phyloP scores from a whole-genome alignment of 2,797 vertebrate genomes.

The Acipenser ruthenus region DNA sequence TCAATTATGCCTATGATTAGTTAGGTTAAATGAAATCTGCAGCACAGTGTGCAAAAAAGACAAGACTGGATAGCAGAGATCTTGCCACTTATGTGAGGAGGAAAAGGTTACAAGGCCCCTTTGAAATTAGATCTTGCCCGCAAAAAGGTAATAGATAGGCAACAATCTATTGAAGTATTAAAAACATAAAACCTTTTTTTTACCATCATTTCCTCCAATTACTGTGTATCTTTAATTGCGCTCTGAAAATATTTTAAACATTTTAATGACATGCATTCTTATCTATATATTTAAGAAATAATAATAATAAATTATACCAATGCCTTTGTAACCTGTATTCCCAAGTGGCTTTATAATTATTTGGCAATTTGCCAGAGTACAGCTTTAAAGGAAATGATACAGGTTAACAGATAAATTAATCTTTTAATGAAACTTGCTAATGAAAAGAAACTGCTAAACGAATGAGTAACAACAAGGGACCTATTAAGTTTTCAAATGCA shows the following conservation, averaged over 20 bases:
- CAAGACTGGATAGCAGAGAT: constrained; percentile 3
- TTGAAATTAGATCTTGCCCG: not conserved
- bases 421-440: constrained; percentile 73
- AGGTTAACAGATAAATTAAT: constrained; percentile 87
- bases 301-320: constrained; percentile 52
- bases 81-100: not conserved
- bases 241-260: constrained; percentile 58
- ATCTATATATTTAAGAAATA: constrained; percentile 58
- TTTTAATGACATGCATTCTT: constrained; percentile 76
- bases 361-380: constrained; percentile 70
- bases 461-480: constrained; percentile 79
- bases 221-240: constrained; percentile 10
- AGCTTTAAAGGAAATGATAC: constrained; percentile 84
- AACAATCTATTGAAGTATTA: constrained; percentile 36
- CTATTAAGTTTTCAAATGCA: constrained; percentile 33
- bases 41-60: not conserved
- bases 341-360: constrained; percentile 82
- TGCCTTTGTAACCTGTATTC: constrained; percentile 78
- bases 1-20: constrained; percentile 14
- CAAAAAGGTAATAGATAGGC: not conserved
- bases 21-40: not conserved
- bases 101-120: constrained; percentile 2
- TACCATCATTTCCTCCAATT: constrained; percentile 18
- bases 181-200: constrained; percentile 18
- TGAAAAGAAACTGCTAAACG: constrained; percentile 93